Evolutionary conservation across 2,797 vertebrate genomes (phyloP).

Genomic region (Ctenochaetus hawaiiensis): DNA sequence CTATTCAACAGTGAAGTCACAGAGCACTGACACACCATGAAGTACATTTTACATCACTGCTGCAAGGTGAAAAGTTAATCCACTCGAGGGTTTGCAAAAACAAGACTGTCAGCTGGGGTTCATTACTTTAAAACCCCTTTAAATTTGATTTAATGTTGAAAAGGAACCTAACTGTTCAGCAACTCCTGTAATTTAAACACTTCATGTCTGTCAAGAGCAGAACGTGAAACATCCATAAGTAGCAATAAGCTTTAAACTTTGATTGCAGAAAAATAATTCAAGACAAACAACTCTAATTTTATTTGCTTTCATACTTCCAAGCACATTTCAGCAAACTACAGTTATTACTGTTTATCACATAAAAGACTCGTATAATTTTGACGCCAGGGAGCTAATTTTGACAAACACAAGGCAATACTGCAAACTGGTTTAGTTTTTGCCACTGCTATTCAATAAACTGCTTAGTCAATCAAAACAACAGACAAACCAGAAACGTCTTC

Average conservation of each 20-base stretch:
- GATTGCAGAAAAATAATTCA: background rate
- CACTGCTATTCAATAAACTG: constrained; percentile 37
- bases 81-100: background rate
- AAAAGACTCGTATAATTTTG: constrained; percentile 8
- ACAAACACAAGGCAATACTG: background rate
- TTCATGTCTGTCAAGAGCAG: constrained; percentile 21
- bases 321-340: constrained; percentile 2
- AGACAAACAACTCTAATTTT: background rate
- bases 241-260: background rate
- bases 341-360: constrained; percentile 20
- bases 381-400: constrained; percentile 25
- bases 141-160: constrained; percentile 4
- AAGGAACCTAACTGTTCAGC: constrained; percentile 12
- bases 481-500: constrained; percentile 67
- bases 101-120: background rate
- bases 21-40: background rate
- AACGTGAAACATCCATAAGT: background rate
- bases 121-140: constrained; percentile 1
- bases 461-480: constrained; percentile 54
- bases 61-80: background rate
- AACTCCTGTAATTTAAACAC: constrained; percentile 23
- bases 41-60: background rate
- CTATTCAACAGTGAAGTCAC: background rate
- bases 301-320: background rate
- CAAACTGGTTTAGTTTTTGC: constrained; percentile 39